These are phyloP conservation scores for Camponotus pennsylvanicus DNA, from an alignment of 1,140 invertebrate genomes.

Conservation along the genomic window DNA sequence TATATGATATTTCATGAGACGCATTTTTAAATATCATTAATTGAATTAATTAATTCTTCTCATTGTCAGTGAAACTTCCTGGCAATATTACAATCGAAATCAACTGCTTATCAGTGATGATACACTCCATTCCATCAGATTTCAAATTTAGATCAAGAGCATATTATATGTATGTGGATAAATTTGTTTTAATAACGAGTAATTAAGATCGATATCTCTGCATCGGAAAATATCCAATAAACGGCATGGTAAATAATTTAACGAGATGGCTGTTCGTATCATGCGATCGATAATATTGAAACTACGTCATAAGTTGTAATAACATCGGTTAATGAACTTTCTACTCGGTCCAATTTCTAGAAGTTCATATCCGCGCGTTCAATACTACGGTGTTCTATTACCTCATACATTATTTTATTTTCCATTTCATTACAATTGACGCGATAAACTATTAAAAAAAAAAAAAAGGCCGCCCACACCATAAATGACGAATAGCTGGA, in stretches of 20 bases:
- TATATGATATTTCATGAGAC: too few relatives aligned
- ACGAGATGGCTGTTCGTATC: background rate
- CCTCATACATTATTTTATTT: background rate
- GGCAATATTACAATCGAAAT: too few relatives aligned
- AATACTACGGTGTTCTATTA: background rate
- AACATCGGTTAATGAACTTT: constrained; percentile 6
- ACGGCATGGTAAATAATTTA: constrained; percentile 21
- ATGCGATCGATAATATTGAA: constrained; percentile 14
- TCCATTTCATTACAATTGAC: background rate
- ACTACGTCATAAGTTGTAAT: background rate
- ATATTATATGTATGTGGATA: background rate
- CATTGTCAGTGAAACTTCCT: too few relatives aligned
- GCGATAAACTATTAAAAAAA: background rate
- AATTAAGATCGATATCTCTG: background rate
- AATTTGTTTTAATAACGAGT: background rate
- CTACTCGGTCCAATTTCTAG: background rate
- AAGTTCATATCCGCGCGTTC: too few relatives aligned
- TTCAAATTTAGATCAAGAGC: background rate
- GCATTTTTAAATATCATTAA: too few relatives aligned
- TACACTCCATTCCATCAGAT: too few relatives aligned
- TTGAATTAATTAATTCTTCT: too few relatives aligned
- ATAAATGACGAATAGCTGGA: constrained; percentile 28
- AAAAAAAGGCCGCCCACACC: background rate
- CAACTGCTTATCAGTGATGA: too few relatives aligned
- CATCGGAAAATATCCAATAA: constrained; percentile 18